Evolutionary conservation across 1,140 invertebrate genomes (phyloP), one percentile per base, ranked within the genome.

Genomic region (Cherax quadricarinatus): DNA sequence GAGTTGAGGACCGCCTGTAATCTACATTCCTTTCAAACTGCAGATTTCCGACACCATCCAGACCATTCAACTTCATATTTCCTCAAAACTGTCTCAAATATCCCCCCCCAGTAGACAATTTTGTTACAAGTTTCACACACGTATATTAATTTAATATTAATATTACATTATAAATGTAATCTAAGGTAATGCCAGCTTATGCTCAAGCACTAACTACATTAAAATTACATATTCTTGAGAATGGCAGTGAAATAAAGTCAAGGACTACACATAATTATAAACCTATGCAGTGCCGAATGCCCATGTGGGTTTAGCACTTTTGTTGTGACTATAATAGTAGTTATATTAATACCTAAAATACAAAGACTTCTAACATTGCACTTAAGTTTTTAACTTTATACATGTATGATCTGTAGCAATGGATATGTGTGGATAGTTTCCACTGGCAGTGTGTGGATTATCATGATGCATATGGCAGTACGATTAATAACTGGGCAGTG

Each of bases 361-460:
- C 79, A 51, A 18, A 4, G 21, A 84, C 2, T 41, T 62, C 21
- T 57, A 57, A 57, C 4, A 57, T 30, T 84, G 62, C 24, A 62
- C 53, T 21, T 53, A 53, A 30, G 53, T 53, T 62, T 16, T 10
- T 1, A 62, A 18, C 49, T 62, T 57, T 53, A n/a, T 10, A 24
- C 53, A 57, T 30, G 51, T 30, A 16, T 48, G 53, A 21, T 18
- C 83, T 70, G 70, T 5, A 66, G 6, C 62, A 49, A 4, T 85
- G 21, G 24, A 48, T 70, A 49, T 70, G 6, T 70, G 18, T 70
- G 83, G 83, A 85, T 62, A 70, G 83, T 30, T 85, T 70, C 24
- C 83, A 70, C 80, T 82, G 83, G 83, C 83, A 85, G 83, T 85
- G 83, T 85, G 83, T 66, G 70, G 83, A 70, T 48, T 41, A 70